phyloP scores from a whole-genome alignment of 1,140 invertebrate genomes.

The Monomorium pharaonis region DNA sequence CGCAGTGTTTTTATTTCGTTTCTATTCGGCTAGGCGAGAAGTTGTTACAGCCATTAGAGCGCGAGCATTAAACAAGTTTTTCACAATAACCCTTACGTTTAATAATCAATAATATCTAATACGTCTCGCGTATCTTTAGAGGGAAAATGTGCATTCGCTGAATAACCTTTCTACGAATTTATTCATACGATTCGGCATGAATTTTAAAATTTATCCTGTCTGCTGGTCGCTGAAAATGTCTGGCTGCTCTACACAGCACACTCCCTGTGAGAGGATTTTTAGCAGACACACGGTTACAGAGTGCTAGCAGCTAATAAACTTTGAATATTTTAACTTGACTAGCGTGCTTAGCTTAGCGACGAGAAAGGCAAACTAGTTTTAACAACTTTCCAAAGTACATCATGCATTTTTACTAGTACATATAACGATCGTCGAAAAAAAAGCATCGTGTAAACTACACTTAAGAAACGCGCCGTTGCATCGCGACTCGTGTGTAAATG shows the following conservation, averaged over 20 bases:
- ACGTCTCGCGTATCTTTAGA: neutral
- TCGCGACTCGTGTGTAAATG: conserved; percentile 37
- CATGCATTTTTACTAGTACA: neutral
- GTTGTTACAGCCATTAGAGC: neutral
- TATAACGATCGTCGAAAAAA: conserved; percentile 21
- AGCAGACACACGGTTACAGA: neutral
- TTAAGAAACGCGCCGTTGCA: neutral
- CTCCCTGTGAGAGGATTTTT: neutral
- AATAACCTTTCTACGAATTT: neutral
- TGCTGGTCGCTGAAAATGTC: neutral
- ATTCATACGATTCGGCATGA: neutral
- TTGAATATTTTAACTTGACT: conserved; percentile 25
- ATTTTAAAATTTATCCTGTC: neutral
- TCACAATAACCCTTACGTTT: neutral
- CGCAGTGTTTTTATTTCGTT: neutral
- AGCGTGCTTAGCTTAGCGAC: neutral
- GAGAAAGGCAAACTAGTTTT: conserved; percentile 8
- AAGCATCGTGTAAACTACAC: neutral
- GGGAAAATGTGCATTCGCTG: neutral
- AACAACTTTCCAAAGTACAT: neutral
- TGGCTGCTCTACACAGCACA: neutral
- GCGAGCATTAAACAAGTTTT: neutral
- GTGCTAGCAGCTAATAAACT: conserved; percentile 3
- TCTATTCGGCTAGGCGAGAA: neutral
- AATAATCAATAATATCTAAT: neutral